phyloP scores from a whole-genome alignment of 2,888 invertebrate species.

The Aromia moschata region DNA sequence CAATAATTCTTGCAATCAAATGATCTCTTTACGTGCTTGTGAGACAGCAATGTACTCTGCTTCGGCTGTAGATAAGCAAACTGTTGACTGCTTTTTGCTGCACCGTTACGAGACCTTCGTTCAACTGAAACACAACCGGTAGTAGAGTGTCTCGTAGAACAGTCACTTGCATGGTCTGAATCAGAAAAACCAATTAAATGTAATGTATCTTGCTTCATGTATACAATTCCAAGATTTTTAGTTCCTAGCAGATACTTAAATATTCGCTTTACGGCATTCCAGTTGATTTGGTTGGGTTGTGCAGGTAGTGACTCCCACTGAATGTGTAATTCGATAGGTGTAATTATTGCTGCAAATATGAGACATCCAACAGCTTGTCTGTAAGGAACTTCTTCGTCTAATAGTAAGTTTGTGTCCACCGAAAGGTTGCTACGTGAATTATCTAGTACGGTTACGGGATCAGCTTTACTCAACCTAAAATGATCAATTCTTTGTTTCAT shows the following conservation, averaged over 20 bases:
- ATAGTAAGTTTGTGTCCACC: not conserved
- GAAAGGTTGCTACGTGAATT: slow-evolving; percentile 13
- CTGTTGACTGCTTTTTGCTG: slow-evolving; percentile 29
- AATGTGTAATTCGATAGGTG: slow-evolving; percentile 12
- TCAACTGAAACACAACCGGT: slow-evolving; percentile 43
- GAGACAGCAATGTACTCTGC: slow-evolving; percentile 15
- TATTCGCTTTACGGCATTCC: slow-evolving; percentile 22
- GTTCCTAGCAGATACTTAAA: too few species aligned
- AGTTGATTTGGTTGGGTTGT: slow-evolving; percentile 16
- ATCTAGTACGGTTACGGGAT: slow-evolving; percentile 6
- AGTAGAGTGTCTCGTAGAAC: slow-evolving; percentile 43
- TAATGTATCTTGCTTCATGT: slow-evolving; percentile 6
- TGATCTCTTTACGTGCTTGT: slow-evolving; percentile 11
- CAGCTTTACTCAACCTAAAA: slow-evolving; percentile 11
- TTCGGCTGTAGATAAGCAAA: too few species aligned
- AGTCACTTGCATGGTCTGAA: too few species aligned
- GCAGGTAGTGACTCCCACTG: slow-evolving; percentile 17
- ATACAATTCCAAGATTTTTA: too few species aligned
- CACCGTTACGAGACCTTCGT: too few species aligned
- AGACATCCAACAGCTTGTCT: slow-evolving; percentile 25
- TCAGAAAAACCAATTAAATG: too few species aligned
- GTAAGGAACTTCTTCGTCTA: slow-evolving; percentile 19
- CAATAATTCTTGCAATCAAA: too few species aligned
- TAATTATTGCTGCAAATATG: too few species aligned
- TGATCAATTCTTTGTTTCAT: too few species aligned